Conservation (phyloP, 2,797 vertebrate species). For the Microctenopoma steveboyesi region DNA sequence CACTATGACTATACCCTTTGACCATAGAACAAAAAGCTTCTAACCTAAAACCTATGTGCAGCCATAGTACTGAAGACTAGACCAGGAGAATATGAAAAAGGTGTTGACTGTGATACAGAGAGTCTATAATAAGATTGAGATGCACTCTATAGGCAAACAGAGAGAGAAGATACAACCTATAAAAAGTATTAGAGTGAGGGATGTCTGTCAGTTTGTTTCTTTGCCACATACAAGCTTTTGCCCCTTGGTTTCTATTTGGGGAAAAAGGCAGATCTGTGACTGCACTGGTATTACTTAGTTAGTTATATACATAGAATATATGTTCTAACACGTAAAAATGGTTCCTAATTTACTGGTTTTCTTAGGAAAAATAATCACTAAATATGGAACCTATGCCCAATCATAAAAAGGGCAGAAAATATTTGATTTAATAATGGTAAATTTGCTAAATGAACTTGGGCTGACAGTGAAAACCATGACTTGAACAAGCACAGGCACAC, state of each 20-base stretch:
- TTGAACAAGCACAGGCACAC: background rate
- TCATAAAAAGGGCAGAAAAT: background rate
- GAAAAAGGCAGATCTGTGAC: background rate
- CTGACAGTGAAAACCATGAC: background rate
- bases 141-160: background rate
- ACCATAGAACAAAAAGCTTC: slow-evolving; percentile 14
- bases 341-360: background rate
- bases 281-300: background rate
- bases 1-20: slow-evolving; percentile 16
- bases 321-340: background rate
- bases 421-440: too few species aligned
- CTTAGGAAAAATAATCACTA: background rate
- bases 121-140: background rate
- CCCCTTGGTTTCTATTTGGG: background rate
- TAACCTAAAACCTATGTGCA: slow-evolving; percentile 11
- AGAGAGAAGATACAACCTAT: too few species aligned
- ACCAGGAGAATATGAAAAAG: background rate
- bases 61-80: slow-evolving; percentile 4
- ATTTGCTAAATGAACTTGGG: slow-evolving; percentile 1
- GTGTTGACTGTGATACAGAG: slow-evolving; percentile 1
- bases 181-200: background rate
- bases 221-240: background rate
- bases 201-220: background rate
- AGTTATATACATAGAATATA: background rate
- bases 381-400: too few species aligned